Percentiles rank a stretch among this genome's conserved stretches.
phyloP scores from a whole-genome alignment of 2,113 vertebrate genomes.

The Sporophila hypoxantha region DNA sequence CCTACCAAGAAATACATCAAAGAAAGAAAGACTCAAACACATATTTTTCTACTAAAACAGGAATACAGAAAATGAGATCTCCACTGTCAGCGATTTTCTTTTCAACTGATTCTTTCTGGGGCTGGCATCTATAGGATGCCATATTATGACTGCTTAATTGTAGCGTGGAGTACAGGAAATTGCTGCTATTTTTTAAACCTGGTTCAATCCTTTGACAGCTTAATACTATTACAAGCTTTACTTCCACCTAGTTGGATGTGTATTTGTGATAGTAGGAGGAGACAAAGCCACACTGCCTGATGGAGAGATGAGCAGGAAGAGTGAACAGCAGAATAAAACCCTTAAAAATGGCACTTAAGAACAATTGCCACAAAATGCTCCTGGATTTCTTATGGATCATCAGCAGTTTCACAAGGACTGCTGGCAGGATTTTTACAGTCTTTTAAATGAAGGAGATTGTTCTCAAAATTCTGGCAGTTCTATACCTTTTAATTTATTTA shows the following conservation, averaged over 20 bases:
- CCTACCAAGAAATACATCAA: background rate
- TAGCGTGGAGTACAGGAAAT: conserved; percentile 38
- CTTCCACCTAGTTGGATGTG: background rate
- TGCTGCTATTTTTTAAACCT: conserved; percentile 45
- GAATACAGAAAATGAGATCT: conserved; percentile 6
- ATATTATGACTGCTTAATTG: conserved; percentile 67
- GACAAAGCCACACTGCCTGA: background rate
- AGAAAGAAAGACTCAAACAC: background rate
- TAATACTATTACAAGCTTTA: conserved; percentile 26
- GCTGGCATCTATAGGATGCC: conserved; percentile 33
- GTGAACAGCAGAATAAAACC: background rate
- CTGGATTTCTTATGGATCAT: background rate
- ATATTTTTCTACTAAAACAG: conserved; percentile 5
- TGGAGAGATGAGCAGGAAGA: background rate
- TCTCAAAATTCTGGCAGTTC: background rate
- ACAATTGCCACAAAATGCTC: background rate
- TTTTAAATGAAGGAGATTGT: background rate
- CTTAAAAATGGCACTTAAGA: background rate
- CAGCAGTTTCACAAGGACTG: background rate
- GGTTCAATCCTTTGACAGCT: conserved; percentile 41
- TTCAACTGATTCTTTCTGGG: conserved; percentile 36
- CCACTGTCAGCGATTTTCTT: conserved; percentile 20
- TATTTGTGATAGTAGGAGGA: background rate
- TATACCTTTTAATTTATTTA: background rate
- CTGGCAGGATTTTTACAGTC: background rate